These are phyloP conservation scores for Bucorvus abyssinicus DNA, from an alignment of 2,797 vertebrate genomes.

Conservation along the genomic window DNA sequence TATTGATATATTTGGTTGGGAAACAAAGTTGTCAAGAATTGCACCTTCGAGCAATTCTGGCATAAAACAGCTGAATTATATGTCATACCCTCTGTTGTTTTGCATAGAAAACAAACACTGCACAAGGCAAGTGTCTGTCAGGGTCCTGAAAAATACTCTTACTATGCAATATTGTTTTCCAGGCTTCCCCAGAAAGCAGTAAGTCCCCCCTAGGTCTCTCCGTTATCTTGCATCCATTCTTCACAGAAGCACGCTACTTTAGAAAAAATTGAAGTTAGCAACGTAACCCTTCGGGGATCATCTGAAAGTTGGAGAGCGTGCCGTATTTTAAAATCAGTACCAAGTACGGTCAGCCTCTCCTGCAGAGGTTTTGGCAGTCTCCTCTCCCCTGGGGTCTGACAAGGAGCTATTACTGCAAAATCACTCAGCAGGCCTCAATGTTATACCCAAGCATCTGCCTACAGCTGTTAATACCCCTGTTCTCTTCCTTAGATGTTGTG, in stretches of 20 bases:
- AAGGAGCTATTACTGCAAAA: background rate
- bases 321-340: background rate
- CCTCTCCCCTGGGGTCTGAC: background rate
- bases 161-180: background rate
- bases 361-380: background rate
- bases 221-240: background rate
- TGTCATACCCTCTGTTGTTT: background rate
- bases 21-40: background rate
- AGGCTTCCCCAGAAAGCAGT: background rate
- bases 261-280: background rate
- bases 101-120: background rate
- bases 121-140: background rate
- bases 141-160: background rate
- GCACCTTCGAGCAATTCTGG: background rate
- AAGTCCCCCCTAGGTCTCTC: background rate
- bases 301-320: background rate
- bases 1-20: background rate
- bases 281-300: background rate
- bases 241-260: background rate
- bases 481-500: background rate
- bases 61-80: background rate
- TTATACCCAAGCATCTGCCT: background rate
- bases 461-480: fast-evolving
- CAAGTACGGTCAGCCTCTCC: background rate
- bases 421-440: background rate